A percentile compares a stretch with the other conserved stretches of the same genome.
Evolutionary conservation across 1,140 invertebrate genomes (phyloP).

Genomic region (Drosophila nannoptera): DNA sequence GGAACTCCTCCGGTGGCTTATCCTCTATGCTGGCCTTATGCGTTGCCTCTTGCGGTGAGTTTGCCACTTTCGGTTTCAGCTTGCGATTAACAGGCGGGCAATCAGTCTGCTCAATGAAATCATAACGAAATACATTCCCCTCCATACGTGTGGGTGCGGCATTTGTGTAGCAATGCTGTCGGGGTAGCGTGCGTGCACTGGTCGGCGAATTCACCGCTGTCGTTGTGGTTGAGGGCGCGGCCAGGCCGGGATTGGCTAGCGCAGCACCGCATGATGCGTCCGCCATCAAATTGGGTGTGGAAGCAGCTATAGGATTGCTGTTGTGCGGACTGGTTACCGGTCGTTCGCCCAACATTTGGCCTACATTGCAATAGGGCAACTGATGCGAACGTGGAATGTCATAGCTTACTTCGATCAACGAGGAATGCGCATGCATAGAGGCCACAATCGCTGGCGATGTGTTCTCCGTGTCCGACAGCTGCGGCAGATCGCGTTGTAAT

Average conservation of each 20-base stretch:
- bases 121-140: slow-evolving; percentile 82
- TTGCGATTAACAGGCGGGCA: slow-evolving; percentile 88
- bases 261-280: slow-evolving; percentile 21
- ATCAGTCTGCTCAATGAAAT: slow-evolving; percentile 79
- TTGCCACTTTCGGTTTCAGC: slow-evolving; percentile 84
- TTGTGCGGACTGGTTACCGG: slow-evolving; percentile 67
- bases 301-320: slow-evolving; percentile 65
- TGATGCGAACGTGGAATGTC: slow-evolving; percentile 86
- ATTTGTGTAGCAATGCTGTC: slow-evolving; percentile 86
- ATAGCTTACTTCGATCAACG: slow-evolving; percentile 84
- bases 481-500: slow-evolving; percentile 63
- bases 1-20: slow-evolving; percentile 79
- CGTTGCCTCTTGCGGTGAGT: slow-evolving; percentile 12
- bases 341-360: slow-evolving; percentile 69
- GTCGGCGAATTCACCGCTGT: slow-evolving; percentile 43
- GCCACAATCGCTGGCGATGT: slow-evolving; percentile 76
- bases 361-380: slow-evolving; percentile 77
- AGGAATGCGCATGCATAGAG: slow-evolving; percentile 58
- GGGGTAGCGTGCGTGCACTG: slow-evolving; percentile 64
- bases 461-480: slow-evolving; percentile 79
- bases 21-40: slow-evolving; percentile 80
- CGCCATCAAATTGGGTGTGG: slow-evolving; percentile 73
- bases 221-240: not conserved
- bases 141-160: slow-evolving; percentile 82
- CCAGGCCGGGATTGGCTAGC: slow-evolving; percentile 17